These are phyloP conservation scores for Sycophila sp. DNA, from an alignment of 1,140 invertebrate species.

Conservation along the genomic window DNA sequence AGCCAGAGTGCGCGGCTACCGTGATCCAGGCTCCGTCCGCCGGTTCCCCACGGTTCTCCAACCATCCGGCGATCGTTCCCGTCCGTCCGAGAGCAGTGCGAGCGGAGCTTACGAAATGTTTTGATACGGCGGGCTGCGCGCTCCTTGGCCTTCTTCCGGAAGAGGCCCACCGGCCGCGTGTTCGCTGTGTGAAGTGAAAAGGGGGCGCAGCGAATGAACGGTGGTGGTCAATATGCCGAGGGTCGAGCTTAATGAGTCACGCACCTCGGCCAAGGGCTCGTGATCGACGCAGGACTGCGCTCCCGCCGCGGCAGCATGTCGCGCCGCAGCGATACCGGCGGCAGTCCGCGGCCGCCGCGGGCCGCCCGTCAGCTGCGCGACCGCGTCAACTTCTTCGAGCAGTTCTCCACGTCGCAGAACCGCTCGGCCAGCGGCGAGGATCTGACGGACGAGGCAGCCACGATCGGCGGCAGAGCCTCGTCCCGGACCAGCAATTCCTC, in stretches of 20 bases:
- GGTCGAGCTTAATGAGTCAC: constrained; percentile 7
- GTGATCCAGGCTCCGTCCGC: neutral
- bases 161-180: no score
- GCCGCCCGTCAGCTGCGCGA: constrained; percentile 70
- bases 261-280: constrained; percentile 36
- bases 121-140: no score
- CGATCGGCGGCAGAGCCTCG: constrained; percentile 47
- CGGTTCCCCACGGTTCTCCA: no score
- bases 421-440: constrained; percentile 58
- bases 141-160: no score
- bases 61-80: no score
- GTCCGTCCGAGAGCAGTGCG: no score
- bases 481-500: constrained; percentile 56
- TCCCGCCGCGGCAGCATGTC: neutral
- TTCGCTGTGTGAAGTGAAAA: no score
- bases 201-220: neutral
- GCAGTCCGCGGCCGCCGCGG: constrained; percentile 18
- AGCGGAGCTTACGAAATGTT: no score
- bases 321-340: constrained; percentile 23
- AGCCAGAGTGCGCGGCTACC: neutral
- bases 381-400: constrained; percentile 80
- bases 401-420: constrained; percentile 67
- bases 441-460: constrained; percentile 39
- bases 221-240: neutral
- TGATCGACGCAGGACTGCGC: neutral